Conservation (phyloP, 2,113 vertebrate species). For the Nyctereutes procyonoides region DNA sequence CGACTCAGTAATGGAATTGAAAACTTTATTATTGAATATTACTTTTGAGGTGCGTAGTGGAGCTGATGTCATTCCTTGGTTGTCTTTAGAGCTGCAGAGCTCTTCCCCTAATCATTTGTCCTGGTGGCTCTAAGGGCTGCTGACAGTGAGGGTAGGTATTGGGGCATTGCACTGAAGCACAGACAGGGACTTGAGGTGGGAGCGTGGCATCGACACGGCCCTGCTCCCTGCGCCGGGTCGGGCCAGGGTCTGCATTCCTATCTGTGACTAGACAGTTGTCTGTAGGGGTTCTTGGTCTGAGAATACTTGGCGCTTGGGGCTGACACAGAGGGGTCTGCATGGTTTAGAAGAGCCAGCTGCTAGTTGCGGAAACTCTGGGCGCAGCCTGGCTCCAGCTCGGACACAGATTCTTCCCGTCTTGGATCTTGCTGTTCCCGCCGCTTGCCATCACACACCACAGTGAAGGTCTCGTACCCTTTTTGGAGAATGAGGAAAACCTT, state of each 20-base stretch:
- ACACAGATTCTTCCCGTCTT: neutral
- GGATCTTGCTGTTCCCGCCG: fast-evolving
- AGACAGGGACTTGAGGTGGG: neutral
- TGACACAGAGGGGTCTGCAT: fast-evolving
- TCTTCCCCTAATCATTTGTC: neutral
- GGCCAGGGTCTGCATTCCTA: fast-evolving
- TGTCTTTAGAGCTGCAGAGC: neutral
- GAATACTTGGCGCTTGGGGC: fast-evolving
- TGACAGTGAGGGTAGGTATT: neutral
- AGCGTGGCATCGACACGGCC: fast-evolving
- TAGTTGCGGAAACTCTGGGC: fast-evolving
- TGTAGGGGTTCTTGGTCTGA: fast-evolving
- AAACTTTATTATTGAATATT: slow-evolving; percentile 25
- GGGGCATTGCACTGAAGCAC: fast-evolving
- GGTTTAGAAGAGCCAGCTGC: fast-evolving
- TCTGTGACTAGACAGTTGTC: neutral
- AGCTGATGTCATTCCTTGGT: neutral
- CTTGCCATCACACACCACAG: fast-evolving
- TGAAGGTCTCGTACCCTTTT: fast-evolving
- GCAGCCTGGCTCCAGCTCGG: too few species aligned
- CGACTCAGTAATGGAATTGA: slow-evolving; percentile 38
- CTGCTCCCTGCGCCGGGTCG: fast-evolving
- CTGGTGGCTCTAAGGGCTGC: neutral
- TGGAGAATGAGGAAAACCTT: neutral
- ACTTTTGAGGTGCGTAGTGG: neutral